These are phyloP conservation scores for Electrona antarctica DNA, from an alignment of 2,113 vertebrate species.

Conservation along the genomic window DNA sequence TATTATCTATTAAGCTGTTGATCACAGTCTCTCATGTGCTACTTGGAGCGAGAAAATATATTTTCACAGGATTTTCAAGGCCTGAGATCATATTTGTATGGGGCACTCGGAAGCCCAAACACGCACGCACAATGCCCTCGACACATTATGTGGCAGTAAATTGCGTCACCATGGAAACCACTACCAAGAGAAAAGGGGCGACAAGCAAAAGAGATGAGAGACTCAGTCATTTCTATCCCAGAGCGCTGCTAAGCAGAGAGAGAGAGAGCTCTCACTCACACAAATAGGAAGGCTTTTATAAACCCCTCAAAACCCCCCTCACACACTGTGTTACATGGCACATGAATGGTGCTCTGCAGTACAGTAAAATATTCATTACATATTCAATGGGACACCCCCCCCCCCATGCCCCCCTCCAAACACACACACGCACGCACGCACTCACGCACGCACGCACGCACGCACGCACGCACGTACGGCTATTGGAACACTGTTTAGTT, in stretches of 20 bases:
- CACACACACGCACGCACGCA: no score
- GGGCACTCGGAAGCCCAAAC: conserved; percentile 38
- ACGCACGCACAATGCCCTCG: conserved; percentile 46
- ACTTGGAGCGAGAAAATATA: conserved; percentile 41
- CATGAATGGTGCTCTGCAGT: no score
- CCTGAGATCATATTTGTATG: conserved; percentile 57
- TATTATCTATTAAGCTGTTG: conserved; percentile 53
- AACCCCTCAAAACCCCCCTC: no score
- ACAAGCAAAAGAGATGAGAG: conserved; percentile 38
- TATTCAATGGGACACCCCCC: no score
- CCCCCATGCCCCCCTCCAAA: no score
- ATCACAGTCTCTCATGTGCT: conserved; percentile 34
- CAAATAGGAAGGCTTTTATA: no score
- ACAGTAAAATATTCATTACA: no score
- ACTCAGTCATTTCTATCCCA: no score
- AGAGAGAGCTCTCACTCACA: neutral
- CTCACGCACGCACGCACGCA: no score
- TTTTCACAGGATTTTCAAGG: conserved; percentile 43
- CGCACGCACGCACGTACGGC: no score
- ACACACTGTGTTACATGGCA: no score
- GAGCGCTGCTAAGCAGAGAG: neutral
- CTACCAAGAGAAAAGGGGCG: conserved; percentile 57
- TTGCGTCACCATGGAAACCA: conserved; percentile 77
- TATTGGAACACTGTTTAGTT: no score
- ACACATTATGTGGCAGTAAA: conserved; percentile 69